Percentiles rank a stretch among this genome's conserved stretches.
Evolutionary conservation across 1,140 invertebrate species (phyloP).

Genomic region (Drosophila hydei): DNA sequence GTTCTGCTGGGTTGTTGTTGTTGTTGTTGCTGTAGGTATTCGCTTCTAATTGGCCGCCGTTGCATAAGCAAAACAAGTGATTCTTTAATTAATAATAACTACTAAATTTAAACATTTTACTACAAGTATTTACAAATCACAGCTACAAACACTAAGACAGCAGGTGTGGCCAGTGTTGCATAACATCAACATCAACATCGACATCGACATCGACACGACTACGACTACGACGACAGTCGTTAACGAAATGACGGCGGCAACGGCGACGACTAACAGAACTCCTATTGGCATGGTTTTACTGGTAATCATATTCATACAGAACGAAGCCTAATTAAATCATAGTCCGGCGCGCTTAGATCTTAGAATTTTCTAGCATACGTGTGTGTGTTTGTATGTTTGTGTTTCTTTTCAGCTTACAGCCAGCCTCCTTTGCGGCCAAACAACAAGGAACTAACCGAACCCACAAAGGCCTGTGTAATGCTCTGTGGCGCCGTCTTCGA

Average conservation of each 20-base stretch:
- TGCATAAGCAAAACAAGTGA: constrained; percentile 53
- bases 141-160: constrained; percentile 76
- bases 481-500: constrained; percentile 84
- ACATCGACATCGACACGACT: constrained; percentile 20
- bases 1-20: constrained; percentile 12
- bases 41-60: constrained; percentile 27
- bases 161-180: constrained; percentile 57
- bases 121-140: constrained; percentile 80
- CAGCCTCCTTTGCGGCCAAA: constrained; percentile 93
- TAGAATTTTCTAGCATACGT: background rate
- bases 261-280: constrained; percentile 15
- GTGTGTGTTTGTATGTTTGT: background rate
- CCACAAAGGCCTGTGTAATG: constrained; percentile 86
- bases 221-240: constrained; percentile 25
- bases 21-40: constrained; percentile 24
- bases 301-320: constrained; percentile 15
- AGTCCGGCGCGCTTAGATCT: constrained; percentile 14
- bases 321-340: constrained; percentile 30
- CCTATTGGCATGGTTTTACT: background rate
- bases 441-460: constrained; percentile 91
- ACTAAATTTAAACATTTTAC: constrained; percentile 78
- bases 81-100: constrained; percentile 67
- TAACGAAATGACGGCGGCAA: constrained; percentile 17
- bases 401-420: constrained; percentile 84
- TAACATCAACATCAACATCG: constrained; percentile 29